Percentiles rank a stretch among this genome's conserved stretches.
Evolutionary conservation across 53 echinoderm and acorn worm species (phyloP).

Genomic region (Temnopleurus reevesii): DNA sequence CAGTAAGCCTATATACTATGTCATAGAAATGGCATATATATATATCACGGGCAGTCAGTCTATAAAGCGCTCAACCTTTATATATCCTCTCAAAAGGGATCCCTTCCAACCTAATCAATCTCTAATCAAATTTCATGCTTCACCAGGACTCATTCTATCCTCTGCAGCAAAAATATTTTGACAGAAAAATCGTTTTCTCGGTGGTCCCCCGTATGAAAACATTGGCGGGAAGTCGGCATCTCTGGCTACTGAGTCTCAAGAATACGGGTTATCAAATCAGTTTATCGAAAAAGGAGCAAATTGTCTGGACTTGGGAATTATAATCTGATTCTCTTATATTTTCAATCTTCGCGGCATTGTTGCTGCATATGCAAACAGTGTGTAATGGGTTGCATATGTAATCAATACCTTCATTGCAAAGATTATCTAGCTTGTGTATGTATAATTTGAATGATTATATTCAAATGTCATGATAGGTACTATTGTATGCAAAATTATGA

Average conservation of each 20-base stretch:
- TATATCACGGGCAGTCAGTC: neutral
- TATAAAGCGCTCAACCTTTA: neutral
- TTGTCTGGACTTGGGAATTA: neutral
- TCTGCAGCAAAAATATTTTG: constrained; percentile 40
- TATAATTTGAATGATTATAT: too few relatives aligned
- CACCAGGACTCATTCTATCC: constrained; percentile 36
- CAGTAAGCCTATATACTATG: too few relatives aligned
- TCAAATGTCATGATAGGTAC: too few relatives aligned
- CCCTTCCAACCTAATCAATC: constrained; percentile 45
- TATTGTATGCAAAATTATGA: too few relatives aligned
- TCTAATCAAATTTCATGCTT: constrained; percentile 44
- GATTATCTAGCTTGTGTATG: too few relatives aligned
- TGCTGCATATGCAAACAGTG: neutral
- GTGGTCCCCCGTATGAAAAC: constrained; percentile 19
- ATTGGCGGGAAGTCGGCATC: constrained; percentile 12
- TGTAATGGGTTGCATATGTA: too few relatives aligned
- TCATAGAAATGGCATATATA: constrained; percentile 7
- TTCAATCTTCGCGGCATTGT: neutral
- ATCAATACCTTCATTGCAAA: too few relatives aligned
- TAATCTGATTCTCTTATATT: neutral
- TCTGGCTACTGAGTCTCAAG: neutral
- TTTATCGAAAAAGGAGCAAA: neutral
- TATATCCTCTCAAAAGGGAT: constrained; percentile 16
- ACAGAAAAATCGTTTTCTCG: constrained; percentile 34
- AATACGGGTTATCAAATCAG: constrained; percentile 39